Conservation (phyloP, 2,797 vertebrate genomes). For the Gallinago stenura region DNA sequence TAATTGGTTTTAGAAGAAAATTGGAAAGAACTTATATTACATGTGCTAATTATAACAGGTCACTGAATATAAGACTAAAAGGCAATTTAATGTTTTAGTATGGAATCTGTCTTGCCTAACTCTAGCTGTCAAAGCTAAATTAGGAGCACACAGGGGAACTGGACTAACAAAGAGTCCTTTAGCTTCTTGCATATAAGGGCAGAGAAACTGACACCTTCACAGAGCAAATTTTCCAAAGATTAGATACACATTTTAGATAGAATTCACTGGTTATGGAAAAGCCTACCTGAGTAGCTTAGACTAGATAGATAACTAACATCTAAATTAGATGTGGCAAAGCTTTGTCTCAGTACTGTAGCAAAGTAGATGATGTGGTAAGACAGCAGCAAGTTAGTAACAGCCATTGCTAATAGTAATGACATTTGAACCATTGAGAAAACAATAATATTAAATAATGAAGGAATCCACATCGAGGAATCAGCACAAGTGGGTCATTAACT, state of each 20-base stretch:
- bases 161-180: background rate
- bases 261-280: background rate
- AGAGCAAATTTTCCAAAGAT: background rate
- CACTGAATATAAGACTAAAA: slow-evolving; percentile 17
- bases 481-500: background rate
- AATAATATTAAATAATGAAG: background rate
- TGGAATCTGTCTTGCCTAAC: slow-evolving; percentile 14
- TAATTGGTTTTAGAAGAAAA: background rate
- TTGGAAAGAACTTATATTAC: background rate
- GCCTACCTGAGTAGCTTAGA: background rate
- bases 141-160: background rate
- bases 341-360: background rate
- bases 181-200: background rate
- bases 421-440: background rate
- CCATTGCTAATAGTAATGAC: background rate
- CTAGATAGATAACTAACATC: background rate
- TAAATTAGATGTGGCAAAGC: background rate
- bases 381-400: background rate
- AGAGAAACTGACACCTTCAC: background rate
- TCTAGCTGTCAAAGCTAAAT: slow-evolving; percentile 15
- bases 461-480: background rate
- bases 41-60: background rate
- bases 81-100: slow-evolving; percentile 16
- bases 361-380: background rate
- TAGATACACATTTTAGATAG: background rate